These are phyloP conservation scores for Agapostemon virescens DNA, from an alignment of 2,888 invertebrate genomes.

Conservation along the genomic window DNA sequence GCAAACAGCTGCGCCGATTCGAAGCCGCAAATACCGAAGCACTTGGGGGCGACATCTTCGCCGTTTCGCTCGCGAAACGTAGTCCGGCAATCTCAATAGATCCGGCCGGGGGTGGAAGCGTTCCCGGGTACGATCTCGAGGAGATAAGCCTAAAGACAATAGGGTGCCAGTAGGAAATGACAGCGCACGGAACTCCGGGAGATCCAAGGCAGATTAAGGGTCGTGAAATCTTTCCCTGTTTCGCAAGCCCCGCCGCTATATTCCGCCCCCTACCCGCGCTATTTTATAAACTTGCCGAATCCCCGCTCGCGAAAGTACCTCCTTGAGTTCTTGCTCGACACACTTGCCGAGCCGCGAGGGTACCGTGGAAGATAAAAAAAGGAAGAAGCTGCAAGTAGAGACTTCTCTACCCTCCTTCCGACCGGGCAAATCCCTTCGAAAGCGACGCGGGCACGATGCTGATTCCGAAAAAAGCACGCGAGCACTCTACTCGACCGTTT, in stretches of 20 bases:
- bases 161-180: slow-evolving; percentile 72
- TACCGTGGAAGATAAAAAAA: slow-evolving; percentile 40
- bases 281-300: slow-evolving; percentile 72
- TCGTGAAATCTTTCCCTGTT: slow-evolving; percentile 63
- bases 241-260: slow-evolving; percentile 37
- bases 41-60: slow-evolving; percentile 3
- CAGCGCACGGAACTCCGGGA: slow-evolving; percentile 59
- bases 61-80: not conserved
- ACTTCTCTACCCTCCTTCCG: slow-evolving; percentile 20
- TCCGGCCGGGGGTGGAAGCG: slow-evolving; percentile 35
- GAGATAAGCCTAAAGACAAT: slow-evolving; percentile 75
- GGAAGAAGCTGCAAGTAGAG: slow-evolving; percentile 12
- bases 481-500: slow-evolving; percentile 33
- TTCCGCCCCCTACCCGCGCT: slow-evolving; percentile 27
- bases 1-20: not conserved
- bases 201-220: slow-evolving; percentile 73
- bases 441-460: slow-evolving; percentile 60
- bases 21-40: slow-evolving; percentile 10
- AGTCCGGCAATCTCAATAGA: slow-evolving; percentile 53
- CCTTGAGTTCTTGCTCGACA: slow-evolving; percentile 65
- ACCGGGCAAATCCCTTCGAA: slow-evolving; percentile 63
- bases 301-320: slow-evolving; percentile 62
- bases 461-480: slow-evolving; percentile 54
- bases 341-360: slow-evolving; percentile 61
- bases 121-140: slow-evolving; percentile 49